Evolutionary conservation across 1,140 invertebrate genomes (phyloP), one percentile per base, ranked within the genome.

Genomic region (Atta texana): DNA sequence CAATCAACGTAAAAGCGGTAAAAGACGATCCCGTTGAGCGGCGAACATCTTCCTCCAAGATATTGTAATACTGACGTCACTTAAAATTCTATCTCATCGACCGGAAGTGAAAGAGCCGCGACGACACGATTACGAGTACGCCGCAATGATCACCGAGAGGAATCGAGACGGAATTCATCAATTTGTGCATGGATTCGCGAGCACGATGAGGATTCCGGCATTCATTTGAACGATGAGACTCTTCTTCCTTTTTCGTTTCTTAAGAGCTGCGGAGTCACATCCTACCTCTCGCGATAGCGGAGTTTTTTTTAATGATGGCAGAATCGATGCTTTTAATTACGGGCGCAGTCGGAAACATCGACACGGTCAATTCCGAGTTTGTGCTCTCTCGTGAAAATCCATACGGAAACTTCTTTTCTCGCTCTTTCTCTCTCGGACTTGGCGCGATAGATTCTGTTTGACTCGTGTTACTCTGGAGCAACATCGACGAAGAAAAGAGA

Each of bases 131-230:
- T 44, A 44, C 8, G 39, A 44, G 39, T 44, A 44, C 39, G 39
- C 39, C 39, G 86, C 76, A 80, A 88, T 78, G 78, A 91, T 90
- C 85, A 87, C 85, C 81, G 71, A 81, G 53, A 89, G 86, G 86
- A 75, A 86, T 87, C 85, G 89, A 91, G 89, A 92, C 86, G 89
- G 39, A 89, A 89, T 92, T 93, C 92, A 93, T 93, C 93, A 93
- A 93, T 93, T 92, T 93, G 90, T 87, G n/a, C 87, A 91, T 87
- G 92, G 88, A 88, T 87, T 87, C 89, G 71, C 88, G 89, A 90
- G 66, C 92, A 87, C 55, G 31, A 63, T 16, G 24, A 76, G 59
- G 61, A 72, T 77, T 75, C 74, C 88, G 16, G 16, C 86, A 92
- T 91, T 92, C 89, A 86, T 86, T 81, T 84, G 49, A 18, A 74